Percentiles rank a stretch among this genome's conserved stretches.
Conservation (phyloP, 1,140 invertebrate genomes). For the Drosophila arizonae region DNA sequence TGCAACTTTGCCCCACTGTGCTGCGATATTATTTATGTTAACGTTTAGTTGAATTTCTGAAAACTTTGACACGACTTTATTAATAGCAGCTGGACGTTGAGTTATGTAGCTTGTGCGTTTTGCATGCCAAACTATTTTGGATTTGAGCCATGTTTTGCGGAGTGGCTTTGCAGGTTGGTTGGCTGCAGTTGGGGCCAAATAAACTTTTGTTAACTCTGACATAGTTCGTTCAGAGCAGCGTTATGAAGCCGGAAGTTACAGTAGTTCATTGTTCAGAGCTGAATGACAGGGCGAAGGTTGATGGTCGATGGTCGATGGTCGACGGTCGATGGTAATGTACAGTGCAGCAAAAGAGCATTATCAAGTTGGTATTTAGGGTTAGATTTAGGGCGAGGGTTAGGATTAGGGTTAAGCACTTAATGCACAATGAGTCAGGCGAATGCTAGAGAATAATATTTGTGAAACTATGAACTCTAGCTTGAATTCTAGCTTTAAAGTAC, state of each 20-base stretch:
- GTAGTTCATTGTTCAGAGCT: constrained; percentile 44
- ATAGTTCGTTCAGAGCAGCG: constrained; percentile 46
- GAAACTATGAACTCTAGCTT: too few relatives aligned
- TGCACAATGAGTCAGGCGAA: neutral
- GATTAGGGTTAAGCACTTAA: neutral
- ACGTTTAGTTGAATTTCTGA: constrained; percentile 57
- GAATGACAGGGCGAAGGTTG: neutral
- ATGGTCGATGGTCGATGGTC: too few relatives aligned
- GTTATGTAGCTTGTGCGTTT: constrained; percentile 46
- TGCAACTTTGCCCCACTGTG: constrained; percentile 8
- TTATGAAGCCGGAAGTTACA: constrained; percentile 70
- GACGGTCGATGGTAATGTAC: too few relatives aligned
- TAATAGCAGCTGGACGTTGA: constrained; percentile 67
- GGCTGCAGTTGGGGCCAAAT: constrained; percentile 48
- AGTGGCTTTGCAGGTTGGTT: constrained; percentile 14
- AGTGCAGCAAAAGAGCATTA: neutral
- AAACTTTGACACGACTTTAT: constrained; percentile 77
- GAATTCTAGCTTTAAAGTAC: neutral
- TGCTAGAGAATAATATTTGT: neutral
- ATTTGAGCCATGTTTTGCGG: constrained; percentile 23
- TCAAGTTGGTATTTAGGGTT: neutral
- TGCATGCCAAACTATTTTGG: constrained; percentile 63
- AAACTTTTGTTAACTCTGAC: constrained; percentile 60
- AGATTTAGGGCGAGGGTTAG: neutral
- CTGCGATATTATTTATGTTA: constrained; percentile 31